Evolutionary conservation across 2,113 vertebrate species (phyloP).

Genomic region (Neolamprologus fasciatus): DNA sequence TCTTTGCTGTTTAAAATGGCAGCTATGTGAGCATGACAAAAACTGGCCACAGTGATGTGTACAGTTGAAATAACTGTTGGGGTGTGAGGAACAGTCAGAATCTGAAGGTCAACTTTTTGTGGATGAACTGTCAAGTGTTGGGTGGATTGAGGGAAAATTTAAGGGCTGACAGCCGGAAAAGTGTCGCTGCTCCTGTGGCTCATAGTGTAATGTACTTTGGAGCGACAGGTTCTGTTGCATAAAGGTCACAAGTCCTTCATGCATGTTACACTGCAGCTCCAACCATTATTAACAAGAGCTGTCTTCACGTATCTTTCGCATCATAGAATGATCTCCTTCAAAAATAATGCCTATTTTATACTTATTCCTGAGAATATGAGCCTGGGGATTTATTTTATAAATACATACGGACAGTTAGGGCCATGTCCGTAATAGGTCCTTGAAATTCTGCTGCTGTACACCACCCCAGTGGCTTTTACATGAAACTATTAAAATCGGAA

Average conservation of each 20-base stretch:
- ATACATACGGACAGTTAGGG: background rate
- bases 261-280: background rate
- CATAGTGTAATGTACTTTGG: background rate
- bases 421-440: background rate
- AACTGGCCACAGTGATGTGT: background rate
- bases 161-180: background rate
- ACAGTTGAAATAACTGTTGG: background rate
- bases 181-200: background rate
- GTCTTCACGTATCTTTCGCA: accelerated
- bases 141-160: background rate
- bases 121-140: background rate
- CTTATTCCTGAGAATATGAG: background rate
- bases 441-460: background rate
- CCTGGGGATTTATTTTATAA: background rate
- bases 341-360: background rate
- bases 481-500: background rate
- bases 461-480: background rate
- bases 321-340: background rate
- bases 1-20: background rate
- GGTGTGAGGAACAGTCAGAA: background rate
- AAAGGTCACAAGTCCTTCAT: background rate
- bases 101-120: constrained; percentile 13
- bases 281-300: background rate
- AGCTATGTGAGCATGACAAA: background rate
- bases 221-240: background rate